These are phyloP conservation scores for Trichechus manatus DNA, from an alignment of 2,113 vertebrate genomes.

Conservation along the genomic window DNA sequence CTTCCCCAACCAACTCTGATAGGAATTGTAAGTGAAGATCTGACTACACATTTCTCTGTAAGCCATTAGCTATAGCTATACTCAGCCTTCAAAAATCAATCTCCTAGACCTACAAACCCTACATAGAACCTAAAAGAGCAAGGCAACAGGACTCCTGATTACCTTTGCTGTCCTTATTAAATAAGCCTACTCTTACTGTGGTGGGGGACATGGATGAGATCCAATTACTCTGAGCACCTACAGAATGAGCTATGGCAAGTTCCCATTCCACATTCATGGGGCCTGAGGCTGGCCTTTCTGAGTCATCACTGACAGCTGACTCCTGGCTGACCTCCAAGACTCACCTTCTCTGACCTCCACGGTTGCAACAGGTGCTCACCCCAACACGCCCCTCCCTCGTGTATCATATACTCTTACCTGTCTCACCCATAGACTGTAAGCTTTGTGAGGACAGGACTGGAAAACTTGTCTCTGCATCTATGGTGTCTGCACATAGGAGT, in stretches of 20 bases:
- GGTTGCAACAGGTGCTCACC: not conserved
- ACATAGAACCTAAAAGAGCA: not conserved
- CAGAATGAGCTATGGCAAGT: not conserved
- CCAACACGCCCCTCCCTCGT: not conserved
- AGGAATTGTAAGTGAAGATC: constrained; percentile 39
- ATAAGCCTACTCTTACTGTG: not conserved
- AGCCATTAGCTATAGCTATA: not conserved
- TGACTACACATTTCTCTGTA: constrained; percentile 3
- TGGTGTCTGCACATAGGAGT: not conserved
- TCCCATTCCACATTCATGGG: not conserved
- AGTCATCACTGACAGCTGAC: not conserved
- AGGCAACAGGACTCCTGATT: not conserved
- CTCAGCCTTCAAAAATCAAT: not conserved
- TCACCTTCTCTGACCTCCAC: not conserved
- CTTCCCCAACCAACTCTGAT: not conserved
- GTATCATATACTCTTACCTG: not conserved
- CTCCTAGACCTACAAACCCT: constrained; percentile 25
- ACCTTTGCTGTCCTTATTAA: not conserved
- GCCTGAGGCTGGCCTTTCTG: not conserved
- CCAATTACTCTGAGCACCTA: not conserved
- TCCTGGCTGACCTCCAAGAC: not conserved
- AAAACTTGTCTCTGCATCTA: not conserved
- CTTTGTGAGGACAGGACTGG: not conserved
- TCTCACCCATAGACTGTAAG: not conserved
- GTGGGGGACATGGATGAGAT: not conserved